Evolutionary conservation across 1,140 invertebrate genomes (phyloP).

Genomic region (Andrena cerasifolii): DNA sequence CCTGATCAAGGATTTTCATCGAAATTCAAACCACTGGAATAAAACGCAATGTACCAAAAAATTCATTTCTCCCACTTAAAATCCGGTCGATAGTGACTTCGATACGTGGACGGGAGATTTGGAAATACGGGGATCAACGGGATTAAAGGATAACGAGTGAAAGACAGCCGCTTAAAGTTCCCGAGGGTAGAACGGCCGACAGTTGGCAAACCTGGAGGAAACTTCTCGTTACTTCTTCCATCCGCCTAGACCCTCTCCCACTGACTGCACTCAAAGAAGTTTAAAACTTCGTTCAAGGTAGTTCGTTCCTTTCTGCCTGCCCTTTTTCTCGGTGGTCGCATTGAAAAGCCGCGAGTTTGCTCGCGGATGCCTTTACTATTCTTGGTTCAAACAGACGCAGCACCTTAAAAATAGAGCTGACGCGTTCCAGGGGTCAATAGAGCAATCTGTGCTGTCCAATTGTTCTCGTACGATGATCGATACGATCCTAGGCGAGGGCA

Average conservation of each 20-base stretch:
- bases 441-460: constrained; percentile 32
- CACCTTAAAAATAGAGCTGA: constrained; percentile 44
- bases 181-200: constrained; percentile 9
- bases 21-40: too few species aligned
- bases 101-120: neutral
- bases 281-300: constrained; percentile 1
- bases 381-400: too few species aligned
- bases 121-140: neutral
- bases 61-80: neutral
- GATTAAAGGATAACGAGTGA: constrained; percentile 15
- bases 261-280: neutral
- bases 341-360: constrained; percentile 7
- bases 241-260: neutral
- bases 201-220: neutral
- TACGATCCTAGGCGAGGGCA: neutral
- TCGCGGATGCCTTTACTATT: neutral
- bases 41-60: too few species aligned
- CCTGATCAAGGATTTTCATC: too few species aligned
- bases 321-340: neutral
- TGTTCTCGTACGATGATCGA: constrained; percentile 12
- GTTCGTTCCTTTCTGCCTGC: neutral
- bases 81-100: neutral
- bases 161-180: constrained; percentile 30
- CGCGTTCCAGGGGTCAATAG: constrained; percentile 30
- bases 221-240: constrained; percentile 19